Conservation (phyloP, 35 echinoderm and acorn worm genomes). For the Lytechinus pictus region DNA sequence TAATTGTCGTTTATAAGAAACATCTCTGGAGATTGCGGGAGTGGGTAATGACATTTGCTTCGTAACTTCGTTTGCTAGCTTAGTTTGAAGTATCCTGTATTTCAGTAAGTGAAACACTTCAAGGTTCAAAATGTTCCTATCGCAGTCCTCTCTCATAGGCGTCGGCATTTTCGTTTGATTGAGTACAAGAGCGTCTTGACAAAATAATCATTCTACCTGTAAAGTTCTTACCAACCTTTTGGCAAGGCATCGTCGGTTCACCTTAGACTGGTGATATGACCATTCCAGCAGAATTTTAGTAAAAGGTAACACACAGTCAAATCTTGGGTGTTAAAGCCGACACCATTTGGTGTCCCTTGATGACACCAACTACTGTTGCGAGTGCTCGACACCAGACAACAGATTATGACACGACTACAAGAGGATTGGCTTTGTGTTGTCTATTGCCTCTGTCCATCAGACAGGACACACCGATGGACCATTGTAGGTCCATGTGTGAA, state of each 20-base stretch:
- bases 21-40: neutral
- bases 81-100: neutral
- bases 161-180: neutral
- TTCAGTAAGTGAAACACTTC: neutral
- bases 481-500: too few relatives aligned
- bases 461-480: too few relatives aligned
- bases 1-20: neutral
- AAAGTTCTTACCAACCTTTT: neutral
- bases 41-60: neutral
- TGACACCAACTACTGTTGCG: too few relatives aligned
- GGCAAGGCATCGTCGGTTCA: neutral
- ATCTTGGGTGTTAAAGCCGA: too few relatives aligned
- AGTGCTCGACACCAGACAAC: too few relatives aligned
- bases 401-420: too few relatives aligned
- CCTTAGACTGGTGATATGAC: neutral
- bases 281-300: neutral
- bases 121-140: neutral
- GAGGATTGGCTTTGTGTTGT: too few relatives aligned
- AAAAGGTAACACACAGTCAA: too few relatives aligned
- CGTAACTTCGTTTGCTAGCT: neutral
- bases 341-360: too few relatives aligned
- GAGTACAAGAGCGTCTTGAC: neutral
- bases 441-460: too few relatives aligned
- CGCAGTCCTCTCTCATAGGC: neutral
- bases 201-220: neutral